Base-by-base conservation (phyloP, 2,888 invertebrate species). In the Tachina grossa region DNA sequence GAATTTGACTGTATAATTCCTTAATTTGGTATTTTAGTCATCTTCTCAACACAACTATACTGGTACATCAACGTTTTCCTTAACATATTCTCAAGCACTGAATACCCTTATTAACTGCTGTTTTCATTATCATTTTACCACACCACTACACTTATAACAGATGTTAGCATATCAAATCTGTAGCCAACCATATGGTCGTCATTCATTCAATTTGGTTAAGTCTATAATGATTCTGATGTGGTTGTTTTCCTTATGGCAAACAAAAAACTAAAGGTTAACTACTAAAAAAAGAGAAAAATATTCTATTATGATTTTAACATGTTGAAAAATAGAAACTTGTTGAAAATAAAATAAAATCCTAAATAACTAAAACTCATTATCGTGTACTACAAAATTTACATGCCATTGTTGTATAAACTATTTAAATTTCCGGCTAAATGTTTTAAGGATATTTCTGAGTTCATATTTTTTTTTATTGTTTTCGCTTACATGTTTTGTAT, bases 391-490 rank as follows among this genome's bases (percentile, higher is more conserved):
- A 59, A 2, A 82, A 9, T 10, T 10, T 66, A 57, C 49, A 19
- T 5, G 16, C n/a, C 22, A 31, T 22, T 61, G 14, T 9, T 10
- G 45, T 55, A 71, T 66, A 75, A 82, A 82, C 82, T 85, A 75
- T 85, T 82, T 65, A 79, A 79, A 82, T 79, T 75, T 85, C 85
- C 82, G 85, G 82, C 49, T 68, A 57, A 74, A 82, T 72, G 69
- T 78, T 82, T 66, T 63, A 49, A 83, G 82, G 57, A 57, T 71
- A 57, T 57, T 66, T 66, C 6, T 41, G 31, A 51, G 13, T 72
- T 66, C 41, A 45, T 65, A 22, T 65, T 9, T 65, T n/a, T 51
- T 76, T 59, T 63, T 74, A 53, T 76, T 66, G 49, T 66, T 72
- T 45, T 69, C 59, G 51, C 9, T 61, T 75, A 10, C 2, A 16